phyloP scores from a whole-genome alignment of 2,888 invertebrate genomes.

The Dysmachus trigonus region DNA sequence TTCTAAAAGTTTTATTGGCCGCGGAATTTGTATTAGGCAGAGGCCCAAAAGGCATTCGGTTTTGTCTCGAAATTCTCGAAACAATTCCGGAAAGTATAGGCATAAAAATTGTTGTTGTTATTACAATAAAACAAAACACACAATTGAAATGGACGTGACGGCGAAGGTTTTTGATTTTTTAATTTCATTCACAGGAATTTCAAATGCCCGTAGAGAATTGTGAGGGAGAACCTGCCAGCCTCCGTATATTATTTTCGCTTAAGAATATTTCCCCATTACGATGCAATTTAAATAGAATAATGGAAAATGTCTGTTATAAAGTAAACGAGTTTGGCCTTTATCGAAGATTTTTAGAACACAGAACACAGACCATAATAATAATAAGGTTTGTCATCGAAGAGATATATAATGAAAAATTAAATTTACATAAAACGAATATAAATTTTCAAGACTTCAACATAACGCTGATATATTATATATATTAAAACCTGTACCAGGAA shows the following conservation, averaged over 20 bases:
- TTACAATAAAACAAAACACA: background rate
- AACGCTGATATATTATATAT: too few species aligned
- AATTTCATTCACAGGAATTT: background rate
- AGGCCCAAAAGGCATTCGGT: background rate
- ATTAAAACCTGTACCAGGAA: too few species aligned
- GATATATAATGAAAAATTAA: background rate
- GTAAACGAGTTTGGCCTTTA: background rate
- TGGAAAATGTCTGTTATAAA: background rate
- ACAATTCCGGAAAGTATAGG: background rate
- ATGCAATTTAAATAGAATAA: background rate
- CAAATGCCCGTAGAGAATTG: background rate
- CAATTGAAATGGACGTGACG: background rate
- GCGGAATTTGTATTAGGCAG: constrained; percentile 6
- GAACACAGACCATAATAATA: background rate
- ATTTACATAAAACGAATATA: background rate
- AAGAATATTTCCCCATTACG: background rate
- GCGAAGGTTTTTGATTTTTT: background rate
- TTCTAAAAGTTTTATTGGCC: constrained; percentile 5
- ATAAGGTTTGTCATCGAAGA: background rate
- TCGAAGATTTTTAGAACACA: background rate
- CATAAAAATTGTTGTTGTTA: background rate
- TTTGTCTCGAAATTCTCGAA: background rate
- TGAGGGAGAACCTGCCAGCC: background rate
- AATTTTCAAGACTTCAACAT: too few species aligned
- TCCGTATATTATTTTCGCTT: background rate